Percentiles rank a stretch among this genome's conserved stretches.
Evolutionary conservation across 1,140 invertebrate species (phyloP).

Genomic region (Belonocnema kinseyi): DNA sequence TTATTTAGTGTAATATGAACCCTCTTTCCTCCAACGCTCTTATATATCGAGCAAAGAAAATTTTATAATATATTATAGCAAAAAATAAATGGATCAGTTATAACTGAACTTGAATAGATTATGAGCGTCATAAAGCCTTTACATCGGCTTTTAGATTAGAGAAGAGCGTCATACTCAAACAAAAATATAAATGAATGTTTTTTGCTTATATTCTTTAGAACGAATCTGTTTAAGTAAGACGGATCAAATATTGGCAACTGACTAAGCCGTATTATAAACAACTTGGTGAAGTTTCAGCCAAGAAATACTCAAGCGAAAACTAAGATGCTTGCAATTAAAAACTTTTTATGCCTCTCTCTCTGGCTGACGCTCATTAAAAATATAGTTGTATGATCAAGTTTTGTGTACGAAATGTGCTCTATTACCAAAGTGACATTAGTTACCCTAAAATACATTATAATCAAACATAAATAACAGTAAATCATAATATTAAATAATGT

Average conservation of each 20-base stretch:
- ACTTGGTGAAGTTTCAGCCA: constrained; percentile 10
- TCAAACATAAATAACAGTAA: too few relatives aligned
- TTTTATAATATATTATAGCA: not conserved
- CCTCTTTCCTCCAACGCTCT: not conserved
- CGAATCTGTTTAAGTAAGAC: constrained; percentile 7
- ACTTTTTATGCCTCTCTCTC: constrained; percentile 14
- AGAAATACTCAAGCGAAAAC: constrained; percentile 7
- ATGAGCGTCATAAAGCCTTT: not conserved
- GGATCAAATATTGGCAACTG: constrained; percentile 9
- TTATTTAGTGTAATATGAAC: too few relatives aligned
- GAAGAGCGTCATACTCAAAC: not conserved
- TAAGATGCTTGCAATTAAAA: constrained; percentile 23
- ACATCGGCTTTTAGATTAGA: too few relatives aligned
- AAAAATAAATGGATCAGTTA: not conserved
- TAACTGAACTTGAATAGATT: not conserved
- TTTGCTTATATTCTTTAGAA: not conserved
- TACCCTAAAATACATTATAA: too few relatives aligned
- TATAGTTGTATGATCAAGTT: too few relatives aligned
- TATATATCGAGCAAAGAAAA: too few relatives aligned
- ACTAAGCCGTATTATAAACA: constrained; percentile 26
- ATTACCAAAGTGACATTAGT: too few relatives aligned
- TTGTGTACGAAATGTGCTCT: too few relatives aligned
- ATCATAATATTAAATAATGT: too few relatives aligned
- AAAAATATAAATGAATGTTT: constrained; percentile 20
- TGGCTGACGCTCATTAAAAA: constrained; percentile 11